These are phyloP conservation scores for Epinotia demarniana DNA, from an alignment of 2,888 invertebrate genomes.

Conservation along the genomic window DNA sequence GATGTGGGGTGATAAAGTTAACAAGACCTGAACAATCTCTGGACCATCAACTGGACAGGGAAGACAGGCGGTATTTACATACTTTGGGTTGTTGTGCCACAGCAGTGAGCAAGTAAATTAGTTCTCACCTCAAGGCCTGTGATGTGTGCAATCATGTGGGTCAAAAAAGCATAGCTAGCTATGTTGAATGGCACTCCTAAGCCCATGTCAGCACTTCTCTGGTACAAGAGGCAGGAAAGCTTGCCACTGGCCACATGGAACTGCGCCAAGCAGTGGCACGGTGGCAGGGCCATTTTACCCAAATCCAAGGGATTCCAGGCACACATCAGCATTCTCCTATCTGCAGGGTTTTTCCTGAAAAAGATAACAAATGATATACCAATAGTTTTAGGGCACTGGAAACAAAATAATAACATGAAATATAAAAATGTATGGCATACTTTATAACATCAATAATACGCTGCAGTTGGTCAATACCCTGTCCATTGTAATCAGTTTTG, in stretches of 20 bases:
- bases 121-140: conserved; percentile 91
- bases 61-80: no score
- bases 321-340: conserved; percentile 95
- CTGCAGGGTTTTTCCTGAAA: conserved; percentile 89
- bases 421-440: conserved; percentile 53
- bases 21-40: no score
- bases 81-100: no score
- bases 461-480: conserved; percentile 96
- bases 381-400: background rate
- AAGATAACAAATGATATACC: background rate
- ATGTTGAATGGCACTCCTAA: conserved; percentile 99
- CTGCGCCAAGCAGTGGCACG: conserved; percentile 97
- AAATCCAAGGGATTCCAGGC: conserved; percentile 98
- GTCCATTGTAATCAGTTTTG: conserved; percentile 91
- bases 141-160: conserved; percentile 98
- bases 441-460: conserved; percentile 92
- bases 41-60: no score
- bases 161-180: conserved; percentile 97
- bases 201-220: conserved; percentile 98
- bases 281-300: conserved; percentile 96
- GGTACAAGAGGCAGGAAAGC: conserved; percentile 96
- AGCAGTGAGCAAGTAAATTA: background rate
- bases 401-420: background rate
- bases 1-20: no score
- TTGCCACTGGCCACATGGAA: conserved; percentile 95